phyloP scores from a whole-genome alignment of 2,113 vertebrate species.

The Sciurus niger region DNA sequence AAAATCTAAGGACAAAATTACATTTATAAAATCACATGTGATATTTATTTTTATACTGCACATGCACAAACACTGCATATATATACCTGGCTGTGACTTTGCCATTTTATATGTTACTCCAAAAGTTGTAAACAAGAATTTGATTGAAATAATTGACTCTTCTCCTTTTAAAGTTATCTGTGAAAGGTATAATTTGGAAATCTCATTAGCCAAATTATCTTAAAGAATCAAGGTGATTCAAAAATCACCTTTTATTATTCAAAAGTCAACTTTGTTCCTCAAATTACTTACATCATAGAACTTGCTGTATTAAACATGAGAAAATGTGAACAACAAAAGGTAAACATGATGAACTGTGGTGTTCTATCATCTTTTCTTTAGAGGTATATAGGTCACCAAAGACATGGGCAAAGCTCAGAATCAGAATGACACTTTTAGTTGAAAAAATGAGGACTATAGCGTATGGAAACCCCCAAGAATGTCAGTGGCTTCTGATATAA shows the following conservation, averaged over 20 bases:
- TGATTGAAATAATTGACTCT: not conserved
- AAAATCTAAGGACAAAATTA: constrained; percentile 7
- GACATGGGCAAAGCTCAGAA: not conserved
- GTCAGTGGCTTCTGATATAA: not conserved
- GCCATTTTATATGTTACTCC: not conserved
- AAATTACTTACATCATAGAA: not conserved
- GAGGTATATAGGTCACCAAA: not conserved
- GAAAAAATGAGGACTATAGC: not conserved
- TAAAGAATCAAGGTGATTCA: not conserved
- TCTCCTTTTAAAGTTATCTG: not conserved
- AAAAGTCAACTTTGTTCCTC: not conserved
- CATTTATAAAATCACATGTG: not conserved
- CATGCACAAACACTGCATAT: not conserved
- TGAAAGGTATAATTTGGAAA: not conserved
- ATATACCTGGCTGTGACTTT: not conserved
- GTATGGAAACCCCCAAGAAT: not conserved
- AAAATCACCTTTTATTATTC: not conserved
- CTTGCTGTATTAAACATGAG: not conserved
- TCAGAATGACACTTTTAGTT: not conserved
- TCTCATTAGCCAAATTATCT: not conserved
- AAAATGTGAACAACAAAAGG: not conserved
- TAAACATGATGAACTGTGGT: not conserved
- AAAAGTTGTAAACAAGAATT: constrained; percentile 22
- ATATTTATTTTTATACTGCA: not conserved
- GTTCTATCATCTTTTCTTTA: not conserved